Conservation (phyloP, 2,888 invertebrate species). For the Eupithecia exiguata region DNA sequence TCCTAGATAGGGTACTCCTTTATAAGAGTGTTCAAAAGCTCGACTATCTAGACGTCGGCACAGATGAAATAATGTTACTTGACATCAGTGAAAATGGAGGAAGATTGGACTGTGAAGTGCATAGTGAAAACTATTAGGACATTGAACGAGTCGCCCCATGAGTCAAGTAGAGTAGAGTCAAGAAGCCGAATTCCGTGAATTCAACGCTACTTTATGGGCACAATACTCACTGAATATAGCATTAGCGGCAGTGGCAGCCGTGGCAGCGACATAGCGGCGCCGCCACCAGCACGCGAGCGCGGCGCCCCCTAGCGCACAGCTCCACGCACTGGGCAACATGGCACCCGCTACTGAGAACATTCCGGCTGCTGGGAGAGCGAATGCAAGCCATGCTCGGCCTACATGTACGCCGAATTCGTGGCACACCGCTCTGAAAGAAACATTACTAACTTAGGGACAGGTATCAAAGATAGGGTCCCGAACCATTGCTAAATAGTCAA, state of each 20-base stretch:
- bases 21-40: neutral
- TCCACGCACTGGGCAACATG: slow-evolving; percentile 97
- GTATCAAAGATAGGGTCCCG: no score
- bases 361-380: slow-evolving; percentile 93
- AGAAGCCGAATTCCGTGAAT: neutral
- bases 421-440: slow-evolving; percentile 88
- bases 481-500: neutral
- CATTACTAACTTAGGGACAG: neutral
- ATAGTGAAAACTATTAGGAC: neutral
- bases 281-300: slow-evolving; percentile 96
- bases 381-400: slow-evolving; percentile 91
- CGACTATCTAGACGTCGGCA: neutral
- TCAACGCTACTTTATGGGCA: neutral
- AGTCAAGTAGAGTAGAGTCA: neutral
- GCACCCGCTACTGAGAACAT: slow-evolving; percentile 95
- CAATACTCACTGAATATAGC: slow-evolving; percentile 85
- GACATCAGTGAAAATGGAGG: neutral
- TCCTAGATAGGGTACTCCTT: no score
- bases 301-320: slow-evolving; percentile 92
- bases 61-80: neutral
- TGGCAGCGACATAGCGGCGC: slow-evolving; percentile 89
- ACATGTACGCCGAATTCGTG: slow-evolving; percentile 95
- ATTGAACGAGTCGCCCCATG: neutral
- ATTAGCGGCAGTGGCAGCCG: slow-evolving; percentile 92
- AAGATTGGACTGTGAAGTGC: neutral